Conservation (phyloP, 2,888 invertebrate genomes). For the Drosophila ezoana region DNA sequence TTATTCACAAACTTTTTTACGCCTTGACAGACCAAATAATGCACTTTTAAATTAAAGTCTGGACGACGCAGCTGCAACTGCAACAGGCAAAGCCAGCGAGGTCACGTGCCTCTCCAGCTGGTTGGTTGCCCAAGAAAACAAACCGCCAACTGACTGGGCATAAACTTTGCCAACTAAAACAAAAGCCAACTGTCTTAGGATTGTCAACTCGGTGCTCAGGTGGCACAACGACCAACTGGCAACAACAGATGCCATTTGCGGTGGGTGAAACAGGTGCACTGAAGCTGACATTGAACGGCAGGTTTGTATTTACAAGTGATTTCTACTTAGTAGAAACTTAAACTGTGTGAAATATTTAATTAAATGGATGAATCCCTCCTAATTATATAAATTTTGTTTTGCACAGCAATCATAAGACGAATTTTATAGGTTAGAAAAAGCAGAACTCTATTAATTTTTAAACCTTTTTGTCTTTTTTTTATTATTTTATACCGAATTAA, state of each 20-base stretch:
- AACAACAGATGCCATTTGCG: conserved; percentile 24
- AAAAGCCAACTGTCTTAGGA: conserved; percentile 44
- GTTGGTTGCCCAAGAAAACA: conserved; percentile 24
- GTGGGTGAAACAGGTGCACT: conserved; percentile 14
- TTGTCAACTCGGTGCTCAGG: conserved; percentile 33
- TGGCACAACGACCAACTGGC: conserved; percentile 20
- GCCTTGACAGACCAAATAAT: conserved; percentile 46
- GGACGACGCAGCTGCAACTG: conserved; percentile 12
- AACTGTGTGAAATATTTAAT: neutral
- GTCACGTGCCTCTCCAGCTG: neutral
- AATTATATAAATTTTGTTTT: too few relatives aligned
- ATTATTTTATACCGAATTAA: neutral
- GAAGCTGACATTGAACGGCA: conserved; percentile 17
- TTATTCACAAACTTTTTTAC: conserved; percentile 23
- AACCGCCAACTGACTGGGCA: conserved; percentile 24
- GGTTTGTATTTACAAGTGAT: conserved; percentile 6
- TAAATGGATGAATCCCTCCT: neutral
- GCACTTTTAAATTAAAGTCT: conserved; percentile 55
- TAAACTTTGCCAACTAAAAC: conserved; percentile 50
- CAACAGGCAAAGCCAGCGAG: conserved; percentile 15
- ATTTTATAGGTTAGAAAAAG: too few relatives aligned
- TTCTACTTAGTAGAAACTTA: neutral
- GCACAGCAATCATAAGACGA: too few relatives aligned
- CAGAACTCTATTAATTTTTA: too few relatives aligned
- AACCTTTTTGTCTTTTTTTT: neutral